Evolutionary conservation across 2,888 invertebrate species (phyloP), one percentile per base, ranked within the genome.

Genomic region (Diploptera punctata): DNA sequence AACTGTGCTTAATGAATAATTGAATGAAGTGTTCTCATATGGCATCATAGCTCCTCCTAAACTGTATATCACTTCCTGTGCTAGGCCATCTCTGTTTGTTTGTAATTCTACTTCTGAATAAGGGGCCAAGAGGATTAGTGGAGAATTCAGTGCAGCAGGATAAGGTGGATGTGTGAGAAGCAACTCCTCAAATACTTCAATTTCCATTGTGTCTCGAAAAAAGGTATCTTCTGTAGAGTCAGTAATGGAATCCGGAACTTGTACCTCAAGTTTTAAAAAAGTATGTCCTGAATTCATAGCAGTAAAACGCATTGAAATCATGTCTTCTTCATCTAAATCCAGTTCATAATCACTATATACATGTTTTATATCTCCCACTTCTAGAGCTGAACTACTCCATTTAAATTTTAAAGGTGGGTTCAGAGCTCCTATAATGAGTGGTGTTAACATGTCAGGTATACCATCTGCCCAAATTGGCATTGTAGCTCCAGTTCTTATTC

Each of bases 391-490:
- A 2, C 72, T 47, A 31, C 68, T 26, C 94, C 94, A 94, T 65
- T 86, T 84, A 76, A 91, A 90, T n/a, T 79, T 83, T 73, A 93
- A 84, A 0, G 88, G 82, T 4, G 91, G 88, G 65, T 86, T 84
- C 72, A 90, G 85, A 13, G 90, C 89, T 1, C 92, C 93, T 77
- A 94, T 86, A 24, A 93, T 86, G 80, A 93, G 87, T 0, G 93
- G 92, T 0, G 91, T 90, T 73, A 92, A 82, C 70, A 87, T 84
- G 72, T 91, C 91, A 1, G 91, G 90, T 21, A 90, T 80, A 62
- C 91, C 91, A 80, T 88, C 86, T 3, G 89, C 87, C 86, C 91
- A 91, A 38, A 92, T 84, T 0, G 93, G 93, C 84, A 93, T 88
- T n/a, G 86, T 85, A 9, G 90, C 87, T 0, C 91, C 92, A 19